A percentile compares a stretch with the other conserved stretches of the same genome.
phyloP scores from a whole-genome alignment of 2,113 vertebrate species.

The Antennarius striatus region DNA sequence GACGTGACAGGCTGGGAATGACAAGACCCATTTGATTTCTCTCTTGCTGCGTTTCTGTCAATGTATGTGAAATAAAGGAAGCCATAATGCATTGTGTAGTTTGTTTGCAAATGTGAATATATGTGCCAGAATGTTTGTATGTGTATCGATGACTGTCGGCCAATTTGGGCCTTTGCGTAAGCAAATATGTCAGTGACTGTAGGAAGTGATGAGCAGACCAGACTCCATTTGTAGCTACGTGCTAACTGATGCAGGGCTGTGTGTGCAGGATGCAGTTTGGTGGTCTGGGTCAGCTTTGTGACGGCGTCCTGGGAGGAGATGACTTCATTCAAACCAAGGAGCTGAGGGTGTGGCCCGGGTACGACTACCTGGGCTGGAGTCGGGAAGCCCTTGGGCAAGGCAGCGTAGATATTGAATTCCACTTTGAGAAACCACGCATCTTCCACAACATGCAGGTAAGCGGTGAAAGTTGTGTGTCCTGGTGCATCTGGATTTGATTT shows the following conservation, averaged over 20 bases:
- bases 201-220: background rate
- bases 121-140: background rate
- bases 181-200: conserved; percentile 13
- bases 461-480: background rate
- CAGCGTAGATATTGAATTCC: conserved; percentile 89
- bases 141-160: conserved; percentile 11
- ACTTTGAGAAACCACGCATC: conserved; percentile 85
- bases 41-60: conserved; percentile 18
- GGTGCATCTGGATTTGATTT: background rate
- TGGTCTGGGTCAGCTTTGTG: conserved; percentile 89
- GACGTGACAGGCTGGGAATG: background rate
- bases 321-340: conserved; percentile 88
- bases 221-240: conserved; percentile 2
- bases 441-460: conserved; percentile 89
- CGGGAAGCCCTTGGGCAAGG: conserved; percentile 79
- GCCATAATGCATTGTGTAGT: background rate
- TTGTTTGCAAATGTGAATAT: background rate
- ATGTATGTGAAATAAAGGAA: background rate
- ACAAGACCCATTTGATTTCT: conserved; percentile 16
- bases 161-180: conserved; percentile 13
- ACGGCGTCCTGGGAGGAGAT: conserved; percentile 88
- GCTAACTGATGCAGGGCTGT: background rate
- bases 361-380: conserved; percentile 93
- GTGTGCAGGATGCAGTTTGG: conserved; percentile 86
- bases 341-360: conserved; percentile 89